These are phyloP conservation scores for Pollenia labialis DNA, from an alignment of 2,888 invertebrate genomes.

Conservation along the genomic window DNA sequence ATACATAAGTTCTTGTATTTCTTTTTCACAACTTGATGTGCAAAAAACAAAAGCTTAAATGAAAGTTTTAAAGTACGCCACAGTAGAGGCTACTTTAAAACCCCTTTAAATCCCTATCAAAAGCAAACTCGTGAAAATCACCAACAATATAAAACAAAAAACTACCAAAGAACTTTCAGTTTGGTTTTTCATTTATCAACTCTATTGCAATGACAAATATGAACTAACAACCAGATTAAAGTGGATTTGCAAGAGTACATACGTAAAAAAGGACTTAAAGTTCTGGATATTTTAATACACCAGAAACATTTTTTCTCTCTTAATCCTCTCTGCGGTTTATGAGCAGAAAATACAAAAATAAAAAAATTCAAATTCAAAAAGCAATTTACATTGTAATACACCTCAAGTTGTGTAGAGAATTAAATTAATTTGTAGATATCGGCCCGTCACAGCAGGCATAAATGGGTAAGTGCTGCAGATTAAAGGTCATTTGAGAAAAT, in stretches of 20 bases:
- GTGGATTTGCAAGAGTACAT: background rate
- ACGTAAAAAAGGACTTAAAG: background rate
- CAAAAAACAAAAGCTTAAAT: too few species aligned
- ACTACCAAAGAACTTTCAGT: too few species aligned
- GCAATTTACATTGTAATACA: conserved; percentile 15
- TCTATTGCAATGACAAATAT: background rate
- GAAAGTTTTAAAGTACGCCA: too few species aligned
- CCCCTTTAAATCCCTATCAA: too few species aligned
- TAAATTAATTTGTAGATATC: background rate
- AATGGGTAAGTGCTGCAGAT: conserved; percentile 7
- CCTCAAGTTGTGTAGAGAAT: background rate
- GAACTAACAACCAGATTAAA: conserved; percentile 30
- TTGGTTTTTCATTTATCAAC: background rate
- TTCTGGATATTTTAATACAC: background rate
- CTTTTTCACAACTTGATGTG: too few species aligned
- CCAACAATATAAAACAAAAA: too few species aligned
- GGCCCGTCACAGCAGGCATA: background rate
- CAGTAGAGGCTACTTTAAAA: too few species aligned
- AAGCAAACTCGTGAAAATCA: too few species aligned
- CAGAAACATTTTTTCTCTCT: background rate
- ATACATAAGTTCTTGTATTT: too few species aligned
- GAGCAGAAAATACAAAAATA: background rate
- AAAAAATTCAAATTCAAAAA: background rate
- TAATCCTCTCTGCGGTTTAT: conserved; percentile 39
- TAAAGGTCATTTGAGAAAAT: background rate